Evolutionary conservation across 2,797 vertebrate species (phyloP).

Genomic region (Silurus aristotelis): DNA sequence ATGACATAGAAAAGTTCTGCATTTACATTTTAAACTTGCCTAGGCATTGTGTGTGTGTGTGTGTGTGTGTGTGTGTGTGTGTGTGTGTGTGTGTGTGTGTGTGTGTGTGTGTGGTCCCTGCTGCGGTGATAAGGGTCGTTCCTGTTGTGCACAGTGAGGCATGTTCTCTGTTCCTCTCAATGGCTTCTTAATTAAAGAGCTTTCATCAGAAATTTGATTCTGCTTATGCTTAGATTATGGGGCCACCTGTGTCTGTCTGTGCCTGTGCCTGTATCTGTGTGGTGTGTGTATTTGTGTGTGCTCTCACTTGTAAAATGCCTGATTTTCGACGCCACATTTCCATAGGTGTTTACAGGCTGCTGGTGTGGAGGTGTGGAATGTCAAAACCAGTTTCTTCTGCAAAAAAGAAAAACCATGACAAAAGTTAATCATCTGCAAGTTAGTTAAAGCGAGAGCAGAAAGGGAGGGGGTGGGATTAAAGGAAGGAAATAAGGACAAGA

Average conservation of each 20-base stretch:
- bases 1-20: background rate
- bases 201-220: slow-evolving; percentile 64
- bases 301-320: slow-evolving; percentile 97
- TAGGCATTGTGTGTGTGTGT: background rate
- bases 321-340: slow-evolving; percentile 98
- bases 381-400: slow-evolving; percentile 94
- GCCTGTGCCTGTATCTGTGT: background rate
- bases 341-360: slow-evolving; percentile 98
- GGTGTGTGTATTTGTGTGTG: background rate
- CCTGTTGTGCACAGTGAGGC: slow-evolving; percentile 27
- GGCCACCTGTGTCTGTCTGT: background rate
- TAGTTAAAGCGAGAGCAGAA: slow-evolving; percentile 15
- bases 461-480: slow-evolving; percentile 29
- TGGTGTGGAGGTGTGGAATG: slow-evolving; percentile 96
- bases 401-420: slow-evolving; percentile 57
- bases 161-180: slow-evolving; percentile 63
- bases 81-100: slow-evolving; percentile 6
- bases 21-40: background rate
- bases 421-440: slow-evolving; percentile 34
- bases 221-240: slow-evolving; percentile 17
- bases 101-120: slow-evolving; percentile 5
- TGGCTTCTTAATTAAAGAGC: slow-evolving; percentile 64
- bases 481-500: background rate
- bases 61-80: too few relatives aligned
- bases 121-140: background rate